Percentiles rank a stretch among this genome's conserved stretches.
These are phyloP conservation scores for Scaptomyza flava DNA, from an alignment of 2,888 invertebrate genomes.

Conservation along the genomic window DNA sequence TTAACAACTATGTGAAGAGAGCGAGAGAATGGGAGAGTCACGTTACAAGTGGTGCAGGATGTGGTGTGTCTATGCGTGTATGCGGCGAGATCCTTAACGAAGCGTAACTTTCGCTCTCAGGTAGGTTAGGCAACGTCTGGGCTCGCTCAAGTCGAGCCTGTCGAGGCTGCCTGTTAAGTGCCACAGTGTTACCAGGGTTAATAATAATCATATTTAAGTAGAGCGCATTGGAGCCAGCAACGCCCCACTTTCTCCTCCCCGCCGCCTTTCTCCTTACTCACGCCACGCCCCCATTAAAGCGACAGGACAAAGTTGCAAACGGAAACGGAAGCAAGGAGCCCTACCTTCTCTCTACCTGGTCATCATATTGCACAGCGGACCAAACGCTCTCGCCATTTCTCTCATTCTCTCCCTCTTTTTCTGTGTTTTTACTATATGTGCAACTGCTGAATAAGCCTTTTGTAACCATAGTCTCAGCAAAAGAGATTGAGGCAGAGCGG, in stretches of 20 bases:
- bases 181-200: constrained; percentile 64
- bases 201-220: constrained; percentile 78
- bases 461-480: constrained; percentile 52
- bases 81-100: constrained; percentile 61
- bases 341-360: constrained; percentile 34
- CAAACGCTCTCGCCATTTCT: constrained; percentile 13
- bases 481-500: constrained; percentile 8
- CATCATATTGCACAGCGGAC: constrained; percentile 27
- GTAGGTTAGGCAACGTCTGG: constrained; percentile 48
- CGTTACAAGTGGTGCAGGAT: constrained; percentile 31
- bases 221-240: constrained; percentile 28
- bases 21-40: constrained; percentile 12
- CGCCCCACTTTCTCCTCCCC: not conserved
- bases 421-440: constrained; percentile 10
- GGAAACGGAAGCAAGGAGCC: constrained; percentile 74
- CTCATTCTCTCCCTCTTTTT: constrained; percentile 9
- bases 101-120: constrained; percentile 76
- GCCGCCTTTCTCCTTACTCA: not conserved
- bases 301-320: constrained; percentile 73
- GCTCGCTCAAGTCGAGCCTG: constrained; percentile 55
- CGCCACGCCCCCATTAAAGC: not conserved
- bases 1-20: constrained; percentile 80
- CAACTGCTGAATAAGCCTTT: constrained; percentile 44
- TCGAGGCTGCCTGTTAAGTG: constrained; percentile 58
- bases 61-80: constrained; percentile 19